Evolutionary conservation across 1,140 invertebrate genomes (phyloP).

Genomic region (Drosophila burlai): DNA sequence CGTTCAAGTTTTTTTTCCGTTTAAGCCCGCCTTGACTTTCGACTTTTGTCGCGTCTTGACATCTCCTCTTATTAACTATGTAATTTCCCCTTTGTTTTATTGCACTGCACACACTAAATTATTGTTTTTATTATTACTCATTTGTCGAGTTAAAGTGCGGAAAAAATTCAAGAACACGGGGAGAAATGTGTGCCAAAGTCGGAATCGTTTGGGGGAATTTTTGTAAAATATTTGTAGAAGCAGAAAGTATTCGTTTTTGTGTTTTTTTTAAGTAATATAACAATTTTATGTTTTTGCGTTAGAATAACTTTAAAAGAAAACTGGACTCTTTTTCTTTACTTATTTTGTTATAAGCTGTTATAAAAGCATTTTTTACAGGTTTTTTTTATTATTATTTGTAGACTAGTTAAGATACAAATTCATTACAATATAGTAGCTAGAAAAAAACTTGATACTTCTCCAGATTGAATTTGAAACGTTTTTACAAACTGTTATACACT

Average conservation of each 20-base stretch:
- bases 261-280: too few relatives aligned
- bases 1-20: slow-evolving; percentile 25
- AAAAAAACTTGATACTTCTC: too few relatives aligned
- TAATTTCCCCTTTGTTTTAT: slow-evolving; percentile 60
- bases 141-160: slow-evolving; percentile 15
- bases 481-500: too few relatives aligned
- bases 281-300: too few relatives aligned
- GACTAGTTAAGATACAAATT: too few relatives aligned
- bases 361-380: too few relatives aligned
- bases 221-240: background rate
- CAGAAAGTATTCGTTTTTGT: background rate
- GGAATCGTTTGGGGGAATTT: background rate
- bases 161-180: background rate
- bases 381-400: too few relatives aligned
- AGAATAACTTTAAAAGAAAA: too few relatives aligned
- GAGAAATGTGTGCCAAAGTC: background rate
- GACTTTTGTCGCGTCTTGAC: slow-evolving; percentile 79
- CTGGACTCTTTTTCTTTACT: too few relatives aligned
- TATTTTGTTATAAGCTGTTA: too few relatives aligned
- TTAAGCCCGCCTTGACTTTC: slow-evolving; percentile 72
- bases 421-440: too few relatives aligned
- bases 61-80: slow-evolving; percentile 71
- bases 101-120: slow-evolving; percentile 75
- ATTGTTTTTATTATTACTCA: slow-evolving; percentile 61
- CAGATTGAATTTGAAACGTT: too few relatives aligned